Base-by-base conservation (phyloP, 2,797 vertebrate genomes). In the Lophius americanus region DNA sequence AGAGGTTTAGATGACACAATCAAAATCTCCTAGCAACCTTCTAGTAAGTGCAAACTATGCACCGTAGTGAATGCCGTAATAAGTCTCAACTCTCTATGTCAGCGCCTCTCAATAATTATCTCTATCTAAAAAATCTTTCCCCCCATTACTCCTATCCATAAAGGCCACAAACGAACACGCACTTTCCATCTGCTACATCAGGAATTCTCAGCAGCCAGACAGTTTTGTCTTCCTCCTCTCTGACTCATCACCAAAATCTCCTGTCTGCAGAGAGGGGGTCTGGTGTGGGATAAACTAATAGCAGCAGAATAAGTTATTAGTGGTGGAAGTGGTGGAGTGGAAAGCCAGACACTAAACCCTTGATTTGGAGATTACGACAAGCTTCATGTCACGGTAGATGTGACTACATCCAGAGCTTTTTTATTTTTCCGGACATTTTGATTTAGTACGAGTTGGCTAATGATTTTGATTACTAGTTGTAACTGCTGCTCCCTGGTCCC, bases 121-220 rank as follows among this genome's bases (percentile, higher is more conserved):
- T 74, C 69, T 55, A 41, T 68, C 59, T 73, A 44, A 38, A 64
- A 56, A 48, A 49, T 35, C 62, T 76, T 41, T 14, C 36, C 32
- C 51, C 67, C 63, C 51, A 32, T 70, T 62, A 54, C 62, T 70
- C 44, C 63, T 36, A 38, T 82, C 73, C 36, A 41, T 81, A 75
- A 79, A 53, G 57, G 76, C 46, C 68, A 70, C 79, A 85, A 54
- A 64, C 79, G 75, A 60, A 81, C 75, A 9, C 58, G 13, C 51
- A 84, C 70, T 89, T 86, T 91, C 88, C 86, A 81, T 84, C 76
- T 68, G 55, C 68, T 47, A 49, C 59, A 50, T 6, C 50, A 77
- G 75, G 82, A 32, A 63, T 50, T 84, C 57, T 71, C 44, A 70
- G 64, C 53, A 74, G 67, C 60, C 78, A 75, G 71, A 81, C 83